Base-by-base conservation (phyloP, 2,113 vertebrate genomes). In the Tragelaphus scriptus region DNA sequence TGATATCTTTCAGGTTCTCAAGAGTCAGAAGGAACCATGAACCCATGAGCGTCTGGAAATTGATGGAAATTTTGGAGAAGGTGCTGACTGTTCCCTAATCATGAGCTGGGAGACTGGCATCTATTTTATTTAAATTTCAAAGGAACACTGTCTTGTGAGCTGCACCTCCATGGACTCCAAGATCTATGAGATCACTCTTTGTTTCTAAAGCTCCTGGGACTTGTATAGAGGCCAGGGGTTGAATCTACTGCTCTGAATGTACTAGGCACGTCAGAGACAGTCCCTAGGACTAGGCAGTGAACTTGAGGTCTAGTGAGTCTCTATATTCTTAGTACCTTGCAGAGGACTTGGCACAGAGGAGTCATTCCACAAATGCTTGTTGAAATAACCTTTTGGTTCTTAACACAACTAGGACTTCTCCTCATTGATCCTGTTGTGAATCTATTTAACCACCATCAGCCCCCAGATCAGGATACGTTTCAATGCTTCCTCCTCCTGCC, bases 401-500 rank as follows among this genome's bases (percentile, higher is more conserved):
- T 77, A 40, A 28, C 13, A 53, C 25, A 11, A 19, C 55, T 11
- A 63, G 87, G 85, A 53, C 32, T 56, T 88, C 25, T 55, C 49
- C 19, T 32, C 3, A 0, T 26, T 44, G 16, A 71, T n/a, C 56
- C 11, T 19, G 32, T 19, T 14, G 2, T 77, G 15, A 32, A 21
- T 51, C 23, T 10, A 2, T 9, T 36, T 23, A 25, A 58, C 53
- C 3, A 2, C 71, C 77, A 81, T 36, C 36, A 26, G 36, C 32
- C 25, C 36, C 80, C 65, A 82, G 80, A 23, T 63, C 90, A 68
- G 51, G 55, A 11, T 16, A 90, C 1, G 26, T 85, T 58, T 65
- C 36, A 10, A n/a, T 1, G 30, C 94, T 97, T 97, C 97, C 95
- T 84, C 85, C 15, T 96, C 58, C 85, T 26, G 19, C 75, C 88